A percentile compares a stretch with the other conserved stretches of the same genome.
Conservation (phyloP, 2,113 vertebrate genomes). For the Bos indicus region DNA sequence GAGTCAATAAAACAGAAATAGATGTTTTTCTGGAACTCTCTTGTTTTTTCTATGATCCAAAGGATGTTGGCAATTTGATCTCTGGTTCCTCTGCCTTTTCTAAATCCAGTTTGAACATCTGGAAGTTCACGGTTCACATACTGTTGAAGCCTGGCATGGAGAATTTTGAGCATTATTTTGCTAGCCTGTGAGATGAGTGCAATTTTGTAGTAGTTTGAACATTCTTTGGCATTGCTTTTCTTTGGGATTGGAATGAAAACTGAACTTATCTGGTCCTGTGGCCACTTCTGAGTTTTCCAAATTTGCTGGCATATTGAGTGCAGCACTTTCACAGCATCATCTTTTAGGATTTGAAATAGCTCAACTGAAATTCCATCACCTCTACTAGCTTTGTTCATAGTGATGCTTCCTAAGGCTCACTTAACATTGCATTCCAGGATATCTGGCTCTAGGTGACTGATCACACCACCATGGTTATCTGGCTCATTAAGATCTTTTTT, state of each 20-base stretch:
- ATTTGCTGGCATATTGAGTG: not conserved
- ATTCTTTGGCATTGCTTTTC: not conserved
- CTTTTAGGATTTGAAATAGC: not conserved
- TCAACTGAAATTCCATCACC: not conserved
- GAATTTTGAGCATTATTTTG: not conserved
- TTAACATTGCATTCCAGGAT: not conserved
- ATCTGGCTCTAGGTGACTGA: not conserved
- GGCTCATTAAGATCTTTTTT: not conserved
- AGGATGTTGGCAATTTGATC: not conserved
- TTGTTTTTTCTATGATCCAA: not conserved
- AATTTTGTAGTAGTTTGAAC: not conserved
- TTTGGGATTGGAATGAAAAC: not conserved
- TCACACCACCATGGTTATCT: not conserved
- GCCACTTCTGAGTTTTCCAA: not conserved
- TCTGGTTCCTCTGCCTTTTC: not conserved
- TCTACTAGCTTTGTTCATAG: not conserved
- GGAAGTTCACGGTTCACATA: fast-evolving
- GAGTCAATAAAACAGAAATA: not conserved
- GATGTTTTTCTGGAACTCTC: not conserved
- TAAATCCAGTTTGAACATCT: not conserved
- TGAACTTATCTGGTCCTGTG: not conserved
- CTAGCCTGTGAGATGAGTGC: not conserved
- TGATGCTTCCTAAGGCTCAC: not conserved
- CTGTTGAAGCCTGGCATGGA: not conserved
- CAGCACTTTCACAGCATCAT: not conserved